phyloP scores from a whole-genome alignment of 2,888 invertebrate genomes.

The Meta bourneti region DNA sequence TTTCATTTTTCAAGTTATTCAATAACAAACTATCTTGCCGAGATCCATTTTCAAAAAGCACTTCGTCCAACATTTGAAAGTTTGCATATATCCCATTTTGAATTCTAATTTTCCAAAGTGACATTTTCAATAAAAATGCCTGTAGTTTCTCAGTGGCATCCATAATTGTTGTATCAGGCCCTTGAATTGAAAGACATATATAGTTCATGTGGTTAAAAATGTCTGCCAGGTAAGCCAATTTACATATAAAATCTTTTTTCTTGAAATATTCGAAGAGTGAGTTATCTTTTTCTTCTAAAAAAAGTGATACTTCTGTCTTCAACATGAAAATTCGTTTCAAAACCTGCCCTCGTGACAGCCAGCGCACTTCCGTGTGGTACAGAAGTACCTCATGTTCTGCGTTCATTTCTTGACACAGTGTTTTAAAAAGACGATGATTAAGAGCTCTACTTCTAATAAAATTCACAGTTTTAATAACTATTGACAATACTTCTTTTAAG shows the following conservation, averaged over 20 bases:
- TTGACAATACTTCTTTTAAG: slow-evolving; percentile 62
- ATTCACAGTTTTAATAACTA: slow-evolving; percentile 59
- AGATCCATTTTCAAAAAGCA: slow-evolving; percentile 62
- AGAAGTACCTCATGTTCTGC: slow-evolving; percentile 72
- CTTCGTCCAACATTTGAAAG: slow-evolving; percentile 64
- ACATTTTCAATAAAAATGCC: slow-evolving; percentile 55
- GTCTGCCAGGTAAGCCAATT: slow-evolving; percentile 70
- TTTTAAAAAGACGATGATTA: slow-evolving; percentile 64
- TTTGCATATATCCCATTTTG: slow-evolving; percentile 57
- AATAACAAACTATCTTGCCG: slow-evolving; percentile 43
- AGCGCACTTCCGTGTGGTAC: slow-evolving; percentile 69
- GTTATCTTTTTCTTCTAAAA: slow-evolving; percentile 51
- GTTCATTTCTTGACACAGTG: slow-evolving; percentile 64
- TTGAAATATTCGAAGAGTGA: slow-evolving; percentile 51
- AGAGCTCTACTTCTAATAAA: slow-evolving; percentile 64
- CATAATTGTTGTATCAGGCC: slow-evolving; percentile 53
- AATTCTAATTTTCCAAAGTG: slow-evolving; percentile 54
- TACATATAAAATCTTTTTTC: slow-evolving; percentile 70
- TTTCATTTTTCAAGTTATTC: slow-evolving; percentile 1
- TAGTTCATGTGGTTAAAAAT: slow-evolving; percentile 70
- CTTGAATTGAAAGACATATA: slow-evolving; percentile 65
- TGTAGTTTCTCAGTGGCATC: slow-evolving; percentile 55
- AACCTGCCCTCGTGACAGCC: slow-evolving; percentile 57
- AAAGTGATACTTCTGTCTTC: slow-evolving; percentile 59
- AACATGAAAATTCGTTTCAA: slow-evolving; percentile 59